Percentiles rank a stretch among this genome's conserved stretches.
Conservation (phyloP, 2,888 invertebrate species). For the Sicus ferrugineus region DNA sequence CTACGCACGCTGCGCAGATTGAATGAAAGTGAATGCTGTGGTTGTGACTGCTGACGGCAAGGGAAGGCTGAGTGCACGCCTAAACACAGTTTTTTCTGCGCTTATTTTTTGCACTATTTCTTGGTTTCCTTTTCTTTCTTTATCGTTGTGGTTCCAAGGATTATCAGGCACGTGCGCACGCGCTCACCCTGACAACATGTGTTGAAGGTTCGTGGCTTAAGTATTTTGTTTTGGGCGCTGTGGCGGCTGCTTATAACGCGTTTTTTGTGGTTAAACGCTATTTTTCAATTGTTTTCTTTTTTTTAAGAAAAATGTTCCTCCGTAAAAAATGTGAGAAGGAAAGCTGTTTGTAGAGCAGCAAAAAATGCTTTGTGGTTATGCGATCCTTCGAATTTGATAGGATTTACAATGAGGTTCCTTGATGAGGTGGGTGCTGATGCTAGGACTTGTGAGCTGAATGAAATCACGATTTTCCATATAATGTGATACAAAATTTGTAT, state of each 20-base stretch:
- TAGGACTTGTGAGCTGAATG: background rate
- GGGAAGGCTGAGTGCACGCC: background rate
- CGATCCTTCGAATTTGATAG: background rate
- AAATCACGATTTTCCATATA: background rate
- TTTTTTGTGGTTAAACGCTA: too few relatives aligned
- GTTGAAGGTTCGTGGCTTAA: constrained; percentile 16
- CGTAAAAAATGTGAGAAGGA: background rate
- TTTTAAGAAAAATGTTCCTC: background rate
- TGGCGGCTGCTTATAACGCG: background rate
- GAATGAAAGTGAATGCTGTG: constrained; percentile 7
- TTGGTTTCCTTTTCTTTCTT: background rate
- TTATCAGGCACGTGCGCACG: constrained; percentile 10
- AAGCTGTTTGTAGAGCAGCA: background rate
- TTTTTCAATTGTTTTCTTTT: constrained; percentile 1
- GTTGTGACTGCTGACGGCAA: background rate
- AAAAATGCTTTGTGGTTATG: background rate
- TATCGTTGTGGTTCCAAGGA: constrained; percentile 7
- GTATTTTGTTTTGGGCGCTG: constrained; percentile 5
- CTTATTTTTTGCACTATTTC: constrained; percentile 5
- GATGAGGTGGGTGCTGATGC: background rate
- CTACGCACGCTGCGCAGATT: background rate
- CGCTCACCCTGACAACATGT: background rate
- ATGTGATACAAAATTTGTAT: background rate
- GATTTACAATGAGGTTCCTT: background rate
- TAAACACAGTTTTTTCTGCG: constrained; percentile 1